These are phyloP conservation scores for Pristionchus arcanus DNA, from an alignment of 2,888 invertebrate genomes.

Conservation along the genomic window DNA sequence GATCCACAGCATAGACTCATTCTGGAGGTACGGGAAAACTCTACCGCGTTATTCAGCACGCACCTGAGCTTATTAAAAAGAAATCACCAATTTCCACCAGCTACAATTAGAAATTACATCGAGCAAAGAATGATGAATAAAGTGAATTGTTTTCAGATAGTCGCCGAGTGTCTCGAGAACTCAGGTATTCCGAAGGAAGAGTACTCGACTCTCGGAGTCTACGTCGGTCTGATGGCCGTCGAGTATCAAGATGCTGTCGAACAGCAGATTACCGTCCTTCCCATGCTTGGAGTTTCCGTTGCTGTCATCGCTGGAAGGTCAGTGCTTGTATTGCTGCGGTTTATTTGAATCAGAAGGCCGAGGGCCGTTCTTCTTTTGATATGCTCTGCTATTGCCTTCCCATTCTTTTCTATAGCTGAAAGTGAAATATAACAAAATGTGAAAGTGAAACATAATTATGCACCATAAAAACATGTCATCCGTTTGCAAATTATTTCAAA, in stretches of 20 bases:
- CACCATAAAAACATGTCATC: too few relatives aligned
- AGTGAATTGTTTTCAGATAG: not conserved
- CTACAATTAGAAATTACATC: not conserved
- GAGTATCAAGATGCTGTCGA: slow-evolving; percentile 72
- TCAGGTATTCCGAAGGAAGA: slow-evolving; percentile 58
- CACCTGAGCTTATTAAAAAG: too few relatives aligned
- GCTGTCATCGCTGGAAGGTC: slow-evolving; percentile 69
- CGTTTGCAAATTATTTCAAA: too few relatives aligned
- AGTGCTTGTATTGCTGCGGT: too few relatives aligned
- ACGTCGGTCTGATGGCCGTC: slow-evolving; percentile 76
- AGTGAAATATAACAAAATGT: too few relatives aligned
- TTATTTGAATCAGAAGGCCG: too few relatives aligned
- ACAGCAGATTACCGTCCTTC: slow-evolving; percentile 62
- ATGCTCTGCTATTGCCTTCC: too few relatives aligned
- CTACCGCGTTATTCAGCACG: too few relatives aligned
- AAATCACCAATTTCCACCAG: not conserved
- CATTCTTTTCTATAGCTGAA: too few relatives aligned
- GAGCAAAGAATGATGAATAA: too few relatives aligned
- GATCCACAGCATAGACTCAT: slow-evolving; percentile 77
- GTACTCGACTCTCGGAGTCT: slow-evolving; percentile 66
- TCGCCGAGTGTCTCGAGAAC: slow-evolving; percentile 74
- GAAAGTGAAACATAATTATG: too few relatives aligned
- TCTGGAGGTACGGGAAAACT: slow-evolving; percentile 60
- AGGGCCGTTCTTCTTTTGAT: too few relatives aligned
- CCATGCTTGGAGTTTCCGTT: slow-evolving; percentile 71